Evolutionary conservation across 1,140 invertebrate genomes (phyloP).

Genomic region (Scaptomyza hsui): DNA sequence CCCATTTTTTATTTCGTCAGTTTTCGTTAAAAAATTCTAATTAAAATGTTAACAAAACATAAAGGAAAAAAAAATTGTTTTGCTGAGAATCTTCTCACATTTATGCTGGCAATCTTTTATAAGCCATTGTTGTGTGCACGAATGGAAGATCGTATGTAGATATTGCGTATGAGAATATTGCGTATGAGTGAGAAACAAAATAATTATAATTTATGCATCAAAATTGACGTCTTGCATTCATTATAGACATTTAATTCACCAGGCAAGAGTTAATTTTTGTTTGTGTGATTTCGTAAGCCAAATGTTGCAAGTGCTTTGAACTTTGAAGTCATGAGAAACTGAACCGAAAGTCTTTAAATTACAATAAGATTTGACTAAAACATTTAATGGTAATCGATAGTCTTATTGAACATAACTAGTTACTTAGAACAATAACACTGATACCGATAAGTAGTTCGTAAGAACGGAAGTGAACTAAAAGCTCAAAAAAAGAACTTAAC

Average conservation of each 20-base stretch:
- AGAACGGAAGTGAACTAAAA: too few relatives aligned
- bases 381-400: too few relatives aligned
- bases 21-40: slow-evolving; percentile 54
- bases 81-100: slow-evolving; percentile 49
- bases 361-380: too few relatives aligned
- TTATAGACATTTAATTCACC: slow-evolving; percentile 11
- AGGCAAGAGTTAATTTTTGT: background rate
- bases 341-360: too few relatives aligned
- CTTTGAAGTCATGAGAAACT: slow-evolving; percentile 10
- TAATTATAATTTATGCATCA: slow-evolving; percentile 8
- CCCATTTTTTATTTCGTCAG: slow-evolving; percentile 14
- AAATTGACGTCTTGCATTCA: slow-evolving; percentile 4
- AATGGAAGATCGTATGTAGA: slow-evolving; percentile 22
- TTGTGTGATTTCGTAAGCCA: background rate
- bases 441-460: too few relatives aligned
- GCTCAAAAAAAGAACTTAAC: too few relatives aligned
- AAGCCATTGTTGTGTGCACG: slow-evolving; percentile 30
- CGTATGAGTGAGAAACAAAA: slow-evolving; percentile 17
- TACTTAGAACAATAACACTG: too few relatives aligned
- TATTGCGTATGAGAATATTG: slow-evolving; percentile 37
- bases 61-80: slow-evolving; percentile 13
- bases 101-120: slow-evolving; percentile 31
- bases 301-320: slow-evolving; percentile 6
- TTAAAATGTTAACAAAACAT: slow-evolving; percentile 47
- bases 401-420: too few relatives aligned